Evolutionary conservation across 2,113 vertebrate species (phyloP).

Genomic region (Ornithorhynchus anatinus): DNA sequence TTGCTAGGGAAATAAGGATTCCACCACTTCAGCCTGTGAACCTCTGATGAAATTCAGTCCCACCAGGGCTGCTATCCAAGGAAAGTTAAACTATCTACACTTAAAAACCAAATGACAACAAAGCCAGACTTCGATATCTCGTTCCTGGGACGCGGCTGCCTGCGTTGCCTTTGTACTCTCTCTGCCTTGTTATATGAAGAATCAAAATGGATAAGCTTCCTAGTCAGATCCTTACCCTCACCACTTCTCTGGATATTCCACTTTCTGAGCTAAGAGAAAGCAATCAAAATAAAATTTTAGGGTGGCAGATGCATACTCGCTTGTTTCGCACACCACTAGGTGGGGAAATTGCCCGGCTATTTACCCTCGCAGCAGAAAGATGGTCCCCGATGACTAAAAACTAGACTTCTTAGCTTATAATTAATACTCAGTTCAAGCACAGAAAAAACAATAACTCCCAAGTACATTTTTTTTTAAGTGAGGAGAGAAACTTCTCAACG

Average conservation of each 20-base stretch:
- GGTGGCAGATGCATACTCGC: neutral
- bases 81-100: neutral
- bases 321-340: neutral
- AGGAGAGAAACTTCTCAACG: too few species aligned
- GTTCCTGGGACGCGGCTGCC: neutral
- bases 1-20: neutral
- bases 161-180: neutral
- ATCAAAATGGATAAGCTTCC: neutral
- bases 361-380: too few species aligned
- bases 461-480: too few species aligned
- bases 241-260: neutral
- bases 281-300: too few species aligned
- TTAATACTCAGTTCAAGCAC: too few species aligned
- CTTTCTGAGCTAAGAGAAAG: too few species aligned
- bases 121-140: neutral
- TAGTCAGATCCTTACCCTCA: neutral
- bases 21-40: too few species aligned
- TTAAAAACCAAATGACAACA: neutral
- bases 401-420: too few species aligned
- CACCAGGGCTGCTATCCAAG: neutral
- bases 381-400: too few species aligned
- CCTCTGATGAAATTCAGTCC: neutral
- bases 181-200: neutral
- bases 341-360: neutral
- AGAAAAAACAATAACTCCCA: too few species aligned